phyloP scores from a whole-genome alignment of 2,888 invertebrate species.

The Sphecodes monilicornis region DNA sequence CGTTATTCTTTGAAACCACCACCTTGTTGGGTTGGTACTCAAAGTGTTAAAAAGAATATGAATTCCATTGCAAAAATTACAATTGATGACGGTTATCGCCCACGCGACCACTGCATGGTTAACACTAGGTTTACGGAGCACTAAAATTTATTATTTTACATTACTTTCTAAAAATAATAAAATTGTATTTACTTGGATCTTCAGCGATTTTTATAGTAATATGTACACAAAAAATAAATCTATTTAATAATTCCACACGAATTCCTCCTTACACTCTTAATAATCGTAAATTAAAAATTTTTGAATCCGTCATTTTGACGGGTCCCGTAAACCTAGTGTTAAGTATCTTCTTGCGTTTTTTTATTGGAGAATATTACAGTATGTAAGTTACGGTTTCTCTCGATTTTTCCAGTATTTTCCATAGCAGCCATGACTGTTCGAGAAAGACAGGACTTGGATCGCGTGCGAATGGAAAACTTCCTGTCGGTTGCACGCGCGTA shows the following conservation, averaged over 20 bases:
- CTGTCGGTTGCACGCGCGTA: conserved; percentile 38
- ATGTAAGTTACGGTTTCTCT: not conserved
- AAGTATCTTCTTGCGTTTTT: not conserved
- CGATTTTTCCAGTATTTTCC: conserved; percentile 21
- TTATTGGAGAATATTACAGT: not conserved
- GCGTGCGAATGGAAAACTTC: conserved; percentile 69
- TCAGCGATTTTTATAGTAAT: too few species aligned
- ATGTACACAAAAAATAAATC: too few species aligned
- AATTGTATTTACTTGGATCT: too few species aligned
- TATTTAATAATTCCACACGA: too few species aligned
- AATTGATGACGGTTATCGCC: not conserved
- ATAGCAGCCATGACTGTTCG: not conserved
- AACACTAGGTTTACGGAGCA: too few species aligned
- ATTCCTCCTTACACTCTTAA: too few species aligned
- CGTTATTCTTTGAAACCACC: not conserved
- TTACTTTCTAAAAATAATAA: too few species aligned
- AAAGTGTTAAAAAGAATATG: not conserved
- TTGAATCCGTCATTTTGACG: too few species aligned
- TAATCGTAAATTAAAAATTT: too few species aligned
- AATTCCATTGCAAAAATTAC: not conserved
- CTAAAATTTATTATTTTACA: too few species aligned
- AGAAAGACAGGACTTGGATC: conserved; percentile 35
- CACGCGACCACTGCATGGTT: not conserved
- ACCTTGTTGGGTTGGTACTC: too few species aligned
- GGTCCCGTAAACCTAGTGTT: too few species aligned